Base-by-base conservation (phyloP, 2,888 invertebrate species). In the Esperia sulphurella region DNA sequence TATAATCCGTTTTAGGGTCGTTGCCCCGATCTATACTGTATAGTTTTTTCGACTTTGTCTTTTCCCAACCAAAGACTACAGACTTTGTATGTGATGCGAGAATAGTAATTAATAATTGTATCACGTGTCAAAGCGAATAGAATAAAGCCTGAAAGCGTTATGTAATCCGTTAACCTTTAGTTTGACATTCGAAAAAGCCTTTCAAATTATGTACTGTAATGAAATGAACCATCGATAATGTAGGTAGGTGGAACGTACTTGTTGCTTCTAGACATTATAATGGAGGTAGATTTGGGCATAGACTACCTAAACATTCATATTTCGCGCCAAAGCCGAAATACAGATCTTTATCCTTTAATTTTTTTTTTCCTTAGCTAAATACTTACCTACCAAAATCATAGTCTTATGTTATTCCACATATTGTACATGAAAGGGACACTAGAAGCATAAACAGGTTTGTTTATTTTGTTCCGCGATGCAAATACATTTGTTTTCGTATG, bases 81-180 rank as follows among this genome's bases (percentile, higher is more conserved):
- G 21, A 21, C 2, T 2, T 21, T 21, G 21, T 21, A 21, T 2
- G 21, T 21, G 21, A 21, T 21, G 21, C 5, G 21, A 45, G 38
- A 40, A 8, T 40, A 28, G 50, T 78, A 79, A 84, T 83, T 83
- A 82, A 75, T 70, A 75, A 76, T 80, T 76, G 73, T 55, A 60
- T 74, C 78, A 74, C 75, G 71, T 73, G 71, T 72, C 62, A 65
- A 63, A 64, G 59, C 63, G 58, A 68, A 70, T 65, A 57, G 65
- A 57, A 55, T 41, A 49, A 51, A 59, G 57, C 59, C 57, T 57
- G 55, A 61, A 60, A 58, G 58, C n/a, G 69, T 83, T 84, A 82
- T 68, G 73, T 84, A 83, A 84, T 79, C 68, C 68, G 63, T 74
- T 61, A 82, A 81, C 81, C 79, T 84, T 83, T 84, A 73, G 73